phyloP scores from a whole-genome alignment of 2,888 invertebrate species.

The Oasisia sp. region DNA sequence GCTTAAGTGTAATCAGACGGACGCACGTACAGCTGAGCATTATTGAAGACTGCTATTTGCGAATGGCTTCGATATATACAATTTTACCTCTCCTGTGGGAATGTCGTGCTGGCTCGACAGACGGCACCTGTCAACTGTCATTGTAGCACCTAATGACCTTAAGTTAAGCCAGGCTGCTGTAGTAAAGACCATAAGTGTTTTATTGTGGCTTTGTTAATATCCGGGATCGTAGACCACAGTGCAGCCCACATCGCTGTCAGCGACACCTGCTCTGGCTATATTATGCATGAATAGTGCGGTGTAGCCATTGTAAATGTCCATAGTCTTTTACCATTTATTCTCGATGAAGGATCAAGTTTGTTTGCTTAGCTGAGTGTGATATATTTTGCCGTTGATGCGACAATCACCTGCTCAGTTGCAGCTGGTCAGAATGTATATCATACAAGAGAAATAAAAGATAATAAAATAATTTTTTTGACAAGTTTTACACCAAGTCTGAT shows the following conservation, averaged over 20 bases:
- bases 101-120: neutral
- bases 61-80: neutral
- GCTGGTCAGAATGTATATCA: no score
- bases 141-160: conserved; percentile 22
- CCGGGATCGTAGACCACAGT: neutral
- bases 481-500: conserved; percentile 14
- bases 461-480: neutral
- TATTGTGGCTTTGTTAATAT: conserved; percentile 18
- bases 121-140: neutral
- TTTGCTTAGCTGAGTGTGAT: no score
- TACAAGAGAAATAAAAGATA: no score
- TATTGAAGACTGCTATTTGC: conserved; percentile 24
- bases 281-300: neutral
- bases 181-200: conserved; percentile 25
- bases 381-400: neutral
- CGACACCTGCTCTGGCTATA: neutral
- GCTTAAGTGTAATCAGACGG: neutral
- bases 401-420: neutral
- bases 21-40: neutral
- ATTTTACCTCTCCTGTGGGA: conserved; percentile 14
- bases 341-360: neutral
- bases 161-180: neutral
- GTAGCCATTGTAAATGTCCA: conserved; percentile 9
- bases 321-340: neutral
- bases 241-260: neutral